Evolutionary conservation across 2,888 invertebrate genomes (phyloP).

Genomic region (Salpingus planirostris): DNA sequence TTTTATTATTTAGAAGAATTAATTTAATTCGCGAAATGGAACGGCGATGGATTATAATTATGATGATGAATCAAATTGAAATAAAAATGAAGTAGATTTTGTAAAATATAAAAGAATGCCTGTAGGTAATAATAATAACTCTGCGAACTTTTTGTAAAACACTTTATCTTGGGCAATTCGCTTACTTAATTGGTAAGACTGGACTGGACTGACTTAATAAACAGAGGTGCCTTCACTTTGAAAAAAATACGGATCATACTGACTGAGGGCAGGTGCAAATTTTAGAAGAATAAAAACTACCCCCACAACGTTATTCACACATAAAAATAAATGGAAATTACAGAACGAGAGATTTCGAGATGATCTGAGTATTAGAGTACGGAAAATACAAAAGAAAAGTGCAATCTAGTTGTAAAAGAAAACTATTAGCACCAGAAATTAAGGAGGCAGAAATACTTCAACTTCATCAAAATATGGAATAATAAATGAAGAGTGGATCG

Average conservation of each 20-base stretch:
- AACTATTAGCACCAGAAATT: constrained; percentile 14
- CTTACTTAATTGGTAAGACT: constrained; percentile 43
- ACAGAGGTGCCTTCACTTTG: constrained; percentile 42
- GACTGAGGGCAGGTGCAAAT: constrained; percentile 40
- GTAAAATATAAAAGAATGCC: constrained; percentile 22
- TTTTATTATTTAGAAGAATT: constrained; percentile 37
- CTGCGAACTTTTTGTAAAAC: constrained; percentile 32
- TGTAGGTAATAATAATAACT: constrained; percentile 34
- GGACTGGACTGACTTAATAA: constrained; percentile 39
- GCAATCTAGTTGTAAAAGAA: constrained; percentile 28
- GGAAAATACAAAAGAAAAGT: constrained; percentile 19
- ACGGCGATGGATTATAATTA: background rate
- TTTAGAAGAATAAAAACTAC: constrained; percentile 6
- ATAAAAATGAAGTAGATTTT: constrained; percentile 35
- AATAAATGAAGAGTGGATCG: too few species aligned
- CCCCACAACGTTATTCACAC: constrained; percentile 12
- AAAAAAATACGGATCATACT: constrained; percentile 33
- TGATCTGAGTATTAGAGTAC: constrained; percentile 18
- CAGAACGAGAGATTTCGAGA: constrained; percentile 17
- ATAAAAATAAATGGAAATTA: too few species aligned
- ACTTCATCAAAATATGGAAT: constrained; percentile 6
- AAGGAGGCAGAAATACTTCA: constrained; percentile 28
- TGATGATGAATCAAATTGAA: constrained; percentile 32
- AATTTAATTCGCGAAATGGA: constrained; percentile 17
- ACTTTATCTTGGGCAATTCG: constrained; percentile 36